Evolutionary conservation across 2,888 invertebrate genomes (phyloP), one percentile per base, ranked within the genome.

Genomic region (Torymus aiolomorphi): DNA sequence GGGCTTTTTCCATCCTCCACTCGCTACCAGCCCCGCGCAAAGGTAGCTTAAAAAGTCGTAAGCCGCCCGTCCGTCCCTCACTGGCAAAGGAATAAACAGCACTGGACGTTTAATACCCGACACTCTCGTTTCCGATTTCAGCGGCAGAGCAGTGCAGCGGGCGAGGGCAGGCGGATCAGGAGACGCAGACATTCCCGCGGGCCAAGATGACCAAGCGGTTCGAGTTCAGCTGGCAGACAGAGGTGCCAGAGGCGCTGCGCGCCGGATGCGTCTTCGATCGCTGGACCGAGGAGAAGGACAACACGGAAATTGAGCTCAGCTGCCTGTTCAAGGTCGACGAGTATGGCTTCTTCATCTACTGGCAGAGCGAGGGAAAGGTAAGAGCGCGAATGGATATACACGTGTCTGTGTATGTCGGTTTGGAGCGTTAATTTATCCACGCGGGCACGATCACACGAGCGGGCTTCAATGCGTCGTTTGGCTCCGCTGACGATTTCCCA

Each of bases 201-300:
- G 13, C 31, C 42, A 89, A 86, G 81, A 98, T 98, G 98, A 99
- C 99, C 89, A 99, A 99, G 92, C 96, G 96, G 91, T 98, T 97
- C 92, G 98, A 99, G 91, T 99, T 99, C 93, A 96, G 97, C 93
- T 99, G 99, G 99, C 97, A 96, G 91, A 96, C 97, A 88, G 95
- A 96, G 81, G 97, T 99, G 85, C 98, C 98, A 66, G 96, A 97
- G 88, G 93, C 95, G 63, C 93, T 98, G 67, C 92, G 95, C 72
- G 92, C 93, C 89, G 99, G 99, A 76, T 96, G 96, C 85, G 93
- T 94, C 75, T 98, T 99, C 91, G 99, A 99, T 92, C 94, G 98
- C 86, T 99, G 98, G 98, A 97, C 97, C 79, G 99, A 99, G 91
- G 98, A 98, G 89, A 97, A 97, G 91, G 98, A 98, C 90, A 96